Base-by-base conservation (phyloP, 2,797 vertebrate genomes). In the Anguilla pacifica region DNA sequence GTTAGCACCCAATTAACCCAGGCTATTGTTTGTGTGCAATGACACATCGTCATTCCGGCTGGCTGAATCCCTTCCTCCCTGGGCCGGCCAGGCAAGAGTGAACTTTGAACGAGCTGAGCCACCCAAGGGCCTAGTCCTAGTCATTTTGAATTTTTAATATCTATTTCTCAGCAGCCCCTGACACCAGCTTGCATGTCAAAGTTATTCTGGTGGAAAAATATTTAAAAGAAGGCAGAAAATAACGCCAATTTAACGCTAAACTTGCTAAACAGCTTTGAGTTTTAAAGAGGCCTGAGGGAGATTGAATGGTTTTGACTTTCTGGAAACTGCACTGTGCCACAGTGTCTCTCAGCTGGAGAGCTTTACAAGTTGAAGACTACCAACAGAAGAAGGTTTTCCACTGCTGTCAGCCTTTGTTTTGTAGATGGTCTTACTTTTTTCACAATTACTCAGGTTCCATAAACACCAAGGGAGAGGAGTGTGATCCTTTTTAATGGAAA, bases 261-360 rank as follows among this genome's bases (percentile, higher is more conserved):
- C 6, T 43, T 22, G 61, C 74, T 35, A 72, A 83, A 19, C 81
- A 53, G 59, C 81, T 84, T 35, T 35, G 55, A 39, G 39, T 22
- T n/a, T 3, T 86, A 6, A 74, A 64, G 28, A 31, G 25, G 82
- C 39, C 77, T 19, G 11, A n/a, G 19, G 22, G 84, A 85, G 6
- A 1, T 6, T 46, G 72, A 88, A 82, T 57, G 84, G 57, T 57
- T 79, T 88, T 88, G 39, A 88, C 87, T 83, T 82, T 88, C 84
- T 31, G 84, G 84, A 85, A 88, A 74, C 43, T 28, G 85, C 51
- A 22, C 31, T 39, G 74, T 74, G 81, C 79, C 72, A 64, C 55
- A 51, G 72, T 85, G 70, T 51, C 22, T 61, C 72, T 72, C 55
- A 10, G 6, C 6, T 6, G 72, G 39, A 22, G 74, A 22, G 13